Conservation (phyloP, 2,113 vertebrate genomes). For the Rostratula benghalensis region DNA sequence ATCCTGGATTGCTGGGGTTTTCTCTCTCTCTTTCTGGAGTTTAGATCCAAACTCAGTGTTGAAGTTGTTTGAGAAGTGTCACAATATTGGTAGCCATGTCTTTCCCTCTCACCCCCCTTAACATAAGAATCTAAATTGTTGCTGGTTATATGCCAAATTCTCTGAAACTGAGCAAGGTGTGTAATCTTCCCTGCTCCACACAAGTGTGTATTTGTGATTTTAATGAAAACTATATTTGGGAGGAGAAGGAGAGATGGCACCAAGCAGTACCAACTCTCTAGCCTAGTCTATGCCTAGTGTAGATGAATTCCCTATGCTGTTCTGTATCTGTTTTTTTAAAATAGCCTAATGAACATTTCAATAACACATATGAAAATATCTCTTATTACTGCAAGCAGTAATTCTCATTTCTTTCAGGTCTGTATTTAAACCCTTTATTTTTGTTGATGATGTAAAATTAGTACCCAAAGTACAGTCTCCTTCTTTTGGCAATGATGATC, state of each 20-base stretch:
- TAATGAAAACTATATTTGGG: background rate
- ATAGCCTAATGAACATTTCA: background rate
- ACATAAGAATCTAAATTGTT: background rate
- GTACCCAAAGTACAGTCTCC: conserved; percentile 82
- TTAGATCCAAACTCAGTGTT: background rate
- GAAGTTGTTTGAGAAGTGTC: background rate
- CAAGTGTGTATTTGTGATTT: background rate
- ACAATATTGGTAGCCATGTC: background rate
- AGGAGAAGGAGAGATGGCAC: background rate
- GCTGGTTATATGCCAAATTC: background rate
- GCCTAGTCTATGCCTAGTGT: background rate
- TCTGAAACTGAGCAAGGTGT: background rate
- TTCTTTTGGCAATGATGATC: conserved; percentile 76
- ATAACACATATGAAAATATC: background rate
- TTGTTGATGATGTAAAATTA: conserved; percentile 80
- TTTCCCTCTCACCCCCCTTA: background rate
- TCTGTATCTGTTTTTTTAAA: background rate
- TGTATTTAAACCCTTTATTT: conserved; percentile 87
- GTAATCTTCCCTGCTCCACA: background rate
- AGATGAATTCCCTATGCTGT: background rate
- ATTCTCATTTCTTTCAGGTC: conserved; percentile 75
- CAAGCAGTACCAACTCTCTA: background rate
- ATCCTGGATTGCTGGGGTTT: background rate
- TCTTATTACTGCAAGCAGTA: background rate
- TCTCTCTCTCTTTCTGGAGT: background rate